phyloP scores from a whole-genome alignment of 2,113 vertebrate species.

The Geococcyx californianus region DNA sequence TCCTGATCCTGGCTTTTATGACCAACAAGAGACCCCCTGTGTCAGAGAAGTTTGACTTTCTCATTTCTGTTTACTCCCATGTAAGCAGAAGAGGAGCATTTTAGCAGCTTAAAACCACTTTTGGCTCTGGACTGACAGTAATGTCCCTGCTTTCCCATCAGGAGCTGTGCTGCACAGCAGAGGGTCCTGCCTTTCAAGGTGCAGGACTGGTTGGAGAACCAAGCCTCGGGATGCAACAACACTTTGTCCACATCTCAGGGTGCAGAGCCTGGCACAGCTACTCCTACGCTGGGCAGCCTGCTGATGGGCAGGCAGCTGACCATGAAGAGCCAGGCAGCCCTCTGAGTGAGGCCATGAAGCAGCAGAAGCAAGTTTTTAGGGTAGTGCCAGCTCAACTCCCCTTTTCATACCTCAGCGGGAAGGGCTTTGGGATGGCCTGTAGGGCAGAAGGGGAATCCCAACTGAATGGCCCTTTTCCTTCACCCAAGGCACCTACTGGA shows the following conservation, averaged over 20 bases:
- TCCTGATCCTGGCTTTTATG: neutral
- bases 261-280: neutral
- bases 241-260: neutral
- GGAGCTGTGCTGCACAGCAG: neutral
- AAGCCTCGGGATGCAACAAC: neutral
- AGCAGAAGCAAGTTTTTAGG: neutral
- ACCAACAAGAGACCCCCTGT: neutral
- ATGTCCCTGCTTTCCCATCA: neutral
- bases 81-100: neutral
- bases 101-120: neutral
- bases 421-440: neutral
- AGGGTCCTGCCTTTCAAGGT: neutral
- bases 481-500: neutral
- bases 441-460: neutral
- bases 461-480: neutral
- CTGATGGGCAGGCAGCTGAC: no score
- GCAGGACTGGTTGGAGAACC: neutral
- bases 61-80: neutral
- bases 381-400: neutral
- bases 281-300: neutral
- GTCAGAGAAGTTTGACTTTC: neutral
- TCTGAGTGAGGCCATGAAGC: accelerated
- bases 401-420: neutral
- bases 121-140: neutral
- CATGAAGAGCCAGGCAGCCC: neutral